Conservation (phyloP, 2,113 vertebrate species). For the Austrofundulus limnaeus region DNA sequence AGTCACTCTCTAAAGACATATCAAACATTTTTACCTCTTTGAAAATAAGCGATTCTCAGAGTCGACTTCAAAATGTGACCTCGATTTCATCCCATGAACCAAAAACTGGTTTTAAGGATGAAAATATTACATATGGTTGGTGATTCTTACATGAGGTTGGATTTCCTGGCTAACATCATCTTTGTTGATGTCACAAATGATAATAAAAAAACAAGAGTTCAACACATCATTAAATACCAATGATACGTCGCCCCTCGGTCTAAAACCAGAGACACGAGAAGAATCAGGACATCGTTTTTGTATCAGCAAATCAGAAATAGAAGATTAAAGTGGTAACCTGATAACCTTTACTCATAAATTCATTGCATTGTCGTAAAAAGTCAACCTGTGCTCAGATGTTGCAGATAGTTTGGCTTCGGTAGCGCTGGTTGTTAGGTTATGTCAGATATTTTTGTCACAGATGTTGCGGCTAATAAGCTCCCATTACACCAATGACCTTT, state of each 20-base stretch:
- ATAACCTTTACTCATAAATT: neutral
- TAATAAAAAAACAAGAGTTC: conserved; percentile 20
- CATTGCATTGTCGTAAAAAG: neutral
- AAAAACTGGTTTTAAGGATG: no score
- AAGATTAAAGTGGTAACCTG: neutral
- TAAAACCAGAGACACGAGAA: conserved; percentile 8
- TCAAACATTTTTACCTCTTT: neutral
- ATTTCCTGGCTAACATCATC: conserved; percentile 22
- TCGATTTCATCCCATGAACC: conserved; percentile 17
- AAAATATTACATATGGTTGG: no score
- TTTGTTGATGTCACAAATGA: conserved; percentile 17
- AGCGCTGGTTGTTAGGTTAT: conserved; percentile 12
- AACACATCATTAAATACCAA: conserved; percentile 33
- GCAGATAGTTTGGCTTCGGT: conserved; percentile 2
- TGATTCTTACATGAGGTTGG: conserved; percentile 12
- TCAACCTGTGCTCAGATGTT: conserved; percentile 7
- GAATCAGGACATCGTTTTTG: conserved; percentile 1
- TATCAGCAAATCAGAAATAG: conserved; percentile 17
- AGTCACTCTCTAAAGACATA: conserved; percentile 1
- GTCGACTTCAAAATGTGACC: neutral
- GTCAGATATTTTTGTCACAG: conserved; percentile 12
- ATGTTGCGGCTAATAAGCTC: conserved; percentile 44
- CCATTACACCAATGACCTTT: conserved; percentile 16
- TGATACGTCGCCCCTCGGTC: neutral
- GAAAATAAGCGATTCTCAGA: conserved; percentile 24